These are phyloP conservation scores for Agapornis roseicollis DNA, from an alignment of 2,113 vertebrate genomes.

Conservation along the genomic window DNA sequence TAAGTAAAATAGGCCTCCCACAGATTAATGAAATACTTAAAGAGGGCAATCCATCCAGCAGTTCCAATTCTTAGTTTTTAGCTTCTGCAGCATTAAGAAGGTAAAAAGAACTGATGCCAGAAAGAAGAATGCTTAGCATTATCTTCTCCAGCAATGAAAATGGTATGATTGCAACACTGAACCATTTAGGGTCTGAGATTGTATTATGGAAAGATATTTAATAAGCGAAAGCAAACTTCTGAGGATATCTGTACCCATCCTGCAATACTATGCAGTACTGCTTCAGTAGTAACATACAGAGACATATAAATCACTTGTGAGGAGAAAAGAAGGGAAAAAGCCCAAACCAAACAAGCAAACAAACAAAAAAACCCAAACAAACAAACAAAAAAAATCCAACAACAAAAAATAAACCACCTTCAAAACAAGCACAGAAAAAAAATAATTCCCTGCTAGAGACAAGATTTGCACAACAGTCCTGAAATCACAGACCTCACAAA, in stretches of 20 bases:
- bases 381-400: background rate
- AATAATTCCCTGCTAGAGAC: background rate
- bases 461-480: background rate
- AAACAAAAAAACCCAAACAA: background rate
- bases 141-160: background rate
- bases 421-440: background rate
- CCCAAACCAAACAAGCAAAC: background rate
- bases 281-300: background rate
- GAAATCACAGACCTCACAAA: background rate
- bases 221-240: background rate
- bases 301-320: background rate
- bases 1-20: background rate
- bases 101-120: background rate
- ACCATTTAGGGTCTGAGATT: background rate
- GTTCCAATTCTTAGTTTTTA: background rate
- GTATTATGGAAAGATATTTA: background rate
- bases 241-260: background rate
- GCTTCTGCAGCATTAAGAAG: background rate
- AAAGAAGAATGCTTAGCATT: background rate
- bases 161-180: background rate
- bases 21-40: conserved; percentile 13
- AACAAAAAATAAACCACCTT: fast-evolving
- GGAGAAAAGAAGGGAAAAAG: background rate
- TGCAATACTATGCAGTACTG: background rate
- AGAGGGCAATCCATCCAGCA: background rate